These are phyloP conservation scores for Gallinago undulata DNA, from an alignment of 2,113 vertebrate species.

Conservation along the genomic window DNA sequence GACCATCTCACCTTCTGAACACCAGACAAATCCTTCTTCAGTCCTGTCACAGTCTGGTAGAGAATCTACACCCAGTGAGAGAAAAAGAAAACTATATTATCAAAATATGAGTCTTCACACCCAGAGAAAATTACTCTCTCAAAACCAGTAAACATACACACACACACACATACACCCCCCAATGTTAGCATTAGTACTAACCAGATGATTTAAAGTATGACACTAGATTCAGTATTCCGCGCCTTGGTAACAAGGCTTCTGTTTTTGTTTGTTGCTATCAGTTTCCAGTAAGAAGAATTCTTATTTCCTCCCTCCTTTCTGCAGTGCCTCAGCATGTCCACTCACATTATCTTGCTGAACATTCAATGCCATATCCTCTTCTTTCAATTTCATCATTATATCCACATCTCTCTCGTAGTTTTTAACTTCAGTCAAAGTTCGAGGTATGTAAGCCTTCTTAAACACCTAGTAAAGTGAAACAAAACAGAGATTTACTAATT, in stretches of 20 bases:
- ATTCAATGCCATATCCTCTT: conserved; percentile 77
- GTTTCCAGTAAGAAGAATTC: background rate
- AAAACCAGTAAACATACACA: background rate
- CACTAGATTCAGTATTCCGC: background rate
- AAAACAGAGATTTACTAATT: background rate
- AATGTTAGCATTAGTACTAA: background rate
- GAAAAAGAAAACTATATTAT: background rate
- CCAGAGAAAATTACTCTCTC: background rate
- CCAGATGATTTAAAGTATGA: background rate
- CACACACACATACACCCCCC: too few species aligned
- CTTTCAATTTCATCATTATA: conserved; percentile 80
- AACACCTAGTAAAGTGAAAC: conserved; percentile 83
- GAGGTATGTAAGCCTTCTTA: conserved; percentile 92
- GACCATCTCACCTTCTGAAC: conserved; percentile 85
- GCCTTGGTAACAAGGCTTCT: background rate
- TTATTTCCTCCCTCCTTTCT: background rate
- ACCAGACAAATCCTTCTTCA: conserved; percentile 94
- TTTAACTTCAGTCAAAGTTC: conserved; percentile 91
- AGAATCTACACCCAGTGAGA: conserved; percentile 79
- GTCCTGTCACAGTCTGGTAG: conserved; percentile 92
- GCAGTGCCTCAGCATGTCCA: background rate
- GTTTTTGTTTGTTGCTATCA: background rate
- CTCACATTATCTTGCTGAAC: conserved; percentile 85
- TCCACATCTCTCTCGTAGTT: conserved; percentile 93
- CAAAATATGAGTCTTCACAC: background rate